Evolutionary conservation across 2,113 vertebrate genomes (phyloP).

Genomic region (Mormyrus iriodes): DNA sequence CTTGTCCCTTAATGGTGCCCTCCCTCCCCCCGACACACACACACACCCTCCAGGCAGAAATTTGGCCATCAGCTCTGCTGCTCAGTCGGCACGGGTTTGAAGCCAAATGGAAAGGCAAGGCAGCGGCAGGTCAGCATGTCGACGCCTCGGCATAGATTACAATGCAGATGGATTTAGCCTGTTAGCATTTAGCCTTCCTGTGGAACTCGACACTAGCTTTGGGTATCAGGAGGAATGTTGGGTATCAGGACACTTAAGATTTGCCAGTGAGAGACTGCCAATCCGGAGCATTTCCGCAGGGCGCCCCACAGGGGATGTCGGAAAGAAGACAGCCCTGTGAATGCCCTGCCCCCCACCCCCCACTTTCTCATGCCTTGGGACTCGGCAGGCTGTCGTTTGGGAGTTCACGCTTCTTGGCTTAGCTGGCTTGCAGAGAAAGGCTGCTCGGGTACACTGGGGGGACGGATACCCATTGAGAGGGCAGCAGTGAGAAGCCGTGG

Average conservation of each 20-base stretch:
- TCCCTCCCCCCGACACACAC: background rate
- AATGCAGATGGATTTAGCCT: background rate
- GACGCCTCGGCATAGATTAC: background rate
- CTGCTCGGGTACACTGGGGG: background rate
- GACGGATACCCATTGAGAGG: too few relatives aligned
- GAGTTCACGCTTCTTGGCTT: constrained; percentile 12
- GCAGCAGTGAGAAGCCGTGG: background rate
- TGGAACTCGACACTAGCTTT: background rate
- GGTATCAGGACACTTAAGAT: background rate
- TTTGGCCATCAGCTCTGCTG: background rate
- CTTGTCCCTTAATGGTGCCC: background rate
- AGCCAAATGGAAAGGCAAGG: background rate
- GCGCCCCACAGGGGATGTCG: background rate
- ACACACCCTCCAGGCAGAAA: background rate
- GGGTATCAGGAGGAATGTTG: background rate
- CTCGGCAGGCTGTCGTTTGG: background rate
- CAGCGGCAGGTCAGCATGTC: background rate
- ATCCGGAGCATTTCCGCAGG: background rate
- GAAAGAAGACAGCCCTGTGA: background rate
- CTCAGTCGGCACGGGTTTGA: background rate
- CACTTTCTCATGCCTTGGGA: background rate
- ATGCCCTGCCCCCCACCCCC: background rate
- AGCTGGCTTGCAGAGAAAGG: background rate
- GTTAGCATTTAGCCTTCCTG: background rate
- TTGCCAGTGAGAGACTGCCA: constrained; percentile 17